Evolutionary conservation across 2,797 vertebrate species (phyloP), one percentile per base, ranked within the genome.

Genomic region (Hypotaenidia philippensis): DNA sequence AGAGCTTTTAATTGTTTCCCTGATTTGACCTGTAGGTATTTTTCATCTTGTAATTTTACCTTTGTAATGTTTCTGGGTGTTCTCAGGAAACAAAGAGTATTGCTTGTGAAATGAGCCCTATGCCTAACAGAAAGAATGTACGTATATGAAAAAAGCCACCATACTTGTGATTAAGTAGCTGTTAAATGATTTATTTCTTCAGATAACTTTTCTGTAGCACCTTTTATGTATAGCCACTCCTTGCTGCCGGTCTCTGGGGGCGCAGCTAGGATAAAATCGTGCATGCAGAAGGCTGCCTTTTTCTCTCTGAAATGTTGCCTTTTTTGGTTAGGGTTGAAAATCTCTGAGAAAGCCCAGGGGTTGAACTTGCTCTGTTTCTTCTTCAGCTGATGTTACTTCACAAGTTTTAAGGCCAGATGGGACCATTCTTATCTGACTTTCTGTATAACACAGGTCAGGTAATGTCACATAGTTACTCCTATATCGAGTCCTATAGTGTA

Each of bases 361-460:
- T 93, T 94, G 90, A 94, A 96, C 71, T 95, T 93, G 81, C 93
- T 95, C 90, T 96, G 92, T 93, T 96, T 95, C 90, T 93, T 96
- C 95, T 95, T 95, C 90, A 96, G 96, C 95, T 97, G 94, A 96
- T 94, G 92, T 96, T 96, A 90, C 83, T 93, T 96, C 92, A 74
- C 93, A 95, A 90, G 86, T 94, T 72, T 95, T 97, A 95, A 96
- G 93, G 92, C 89, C 94, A 95, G 96, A 93, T 87, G 95, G 92
- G 90, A 95, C 92, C 93, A 90, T 96, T 96, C 90, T 95, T 92
- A 94, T 85, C 92, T 97, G 94, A 94, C 84, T 93, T 94, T 95
- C 89, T 96, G 83, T 96, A 47, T 92, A 94, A 96, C 94, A 95
- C 92, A 96, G 93, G 96, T 95, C 90, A 93, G 87, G 90, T 90